A percentile compares a stretch with the other conserved stretches of the same genome.
These are phyloP conservation scores for Pristionchus mayeri DNA, from an alignment of 2,888 invertebrate genomes.

Conservation along the genomic window DNA sequence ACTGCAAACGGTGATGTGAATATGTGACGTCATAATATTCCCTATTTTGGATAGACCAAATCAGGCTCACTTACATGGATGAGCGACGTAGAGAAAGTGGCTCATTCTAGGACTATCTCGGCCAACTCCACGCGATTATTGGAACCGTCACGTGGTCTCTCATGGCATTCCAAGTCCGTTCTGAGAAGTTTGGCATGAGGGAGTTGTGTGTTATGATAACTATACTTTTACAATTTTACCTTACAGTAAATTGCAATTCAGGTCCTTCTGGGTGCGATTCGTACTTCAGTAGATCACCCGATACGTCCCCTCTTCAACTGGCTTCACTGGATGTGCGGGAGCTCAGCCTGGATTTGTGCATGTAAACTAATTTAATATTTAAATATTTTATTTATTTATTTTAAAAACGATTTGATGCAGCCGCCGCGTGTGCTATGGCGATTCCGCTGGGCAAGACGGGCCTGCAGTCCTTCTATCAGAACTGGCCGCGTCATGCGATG, in stretches of 20 bases:
- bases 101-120: constrained; percentile 33
- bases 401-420: neutral
- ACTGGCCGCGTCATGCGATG: constrained; percentile 44
- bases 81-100: neutral
- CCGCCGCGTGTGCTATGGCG: constrained; percentile 19
- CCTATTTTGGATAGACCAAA: too few relatives aligned
- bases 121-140: constrained; percentile 27
- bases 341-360: constrained; percentile 34
- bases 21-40: too few relatives aligned
- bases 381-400: neutral
- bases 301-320: constrained; percentile 33
- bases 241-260: neutral
- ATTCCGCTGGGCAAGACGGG: constrained; percentile 42
- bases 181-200: too few relatives aligned
- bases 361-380: too few relatives aligned
- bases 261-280: constrained; percentile 16
- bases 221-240: neutral
- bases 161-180: constrained; percentile 40
- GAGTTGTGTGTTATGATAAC: too few relatives aligned
- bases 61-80: neutral
- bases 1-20: too few relatives aligned
- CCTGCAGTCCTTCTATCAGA: constrained; percentile 12
- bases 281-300: neutral
- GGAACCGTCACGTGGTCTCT: constrained; percentile 41
- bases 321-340: constrained; percentile 41